phyloP scores from a whole-genome alignment of 2,888 invertebrate species.

The Merodon equestris region DNA sequence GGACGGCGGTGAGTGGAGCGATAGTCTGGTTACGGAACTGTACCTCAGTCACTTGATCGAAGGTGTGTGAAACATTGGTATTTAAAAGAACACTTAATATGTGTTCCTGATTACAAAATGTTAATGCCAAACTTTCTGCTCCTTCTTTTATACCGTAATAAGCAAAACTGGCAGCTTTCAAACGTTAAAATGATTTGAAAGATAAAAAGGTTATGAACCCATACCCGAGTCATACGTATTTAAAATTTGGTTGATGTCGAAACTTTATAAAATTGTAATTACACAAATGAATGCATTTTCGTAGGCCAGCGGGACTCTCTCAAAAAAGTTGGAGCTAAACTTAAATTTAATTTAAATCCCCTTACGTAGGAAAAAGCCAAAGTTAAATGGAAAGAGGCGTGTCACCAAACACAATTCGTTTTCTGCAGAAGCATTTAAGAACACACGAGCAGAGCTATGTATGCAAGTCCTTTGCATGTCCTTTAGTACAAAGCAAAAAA shows the following conservation, averaged over 20 bases:
- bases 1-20: too few relatives aligned
- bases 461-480: constrained; percentile 60
- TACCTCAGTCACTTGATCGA: too few relatives aligned
- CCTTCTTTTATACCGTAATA: too few relatives aligned
- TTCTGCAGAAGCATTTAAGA: constrained; percentile 10
- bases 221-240: too few relatives aligned
- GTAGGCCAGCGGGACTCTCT: background rate
- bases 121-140: too few relatives aligned
- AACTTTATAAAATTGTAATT: background rate
- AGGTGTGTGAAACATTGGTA: too few relatives aligned
- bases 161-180: too few relatives aligned
- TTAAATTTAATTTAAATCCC: constrained; percentile 46
- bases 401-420: constrained; percentile 48
- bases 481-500: constrained; percentile 29
- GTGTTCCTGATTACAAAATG: too few relatives aligned
- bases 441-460: constrained; percentile 27
- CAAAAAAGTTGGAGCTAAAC: constrained; percentile 8
- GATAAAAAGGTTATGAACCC: too few relatives aligned
- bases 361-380: constrained; percentile 22
- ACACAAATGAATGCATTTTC: constrained; percentile 34
- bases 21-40: too few relatives aligned
- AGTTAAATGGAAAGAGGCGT: constrained; percentile 21
- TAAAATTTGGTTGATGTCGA: background rate
- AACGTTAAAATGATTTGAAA: too few relatives aligned
- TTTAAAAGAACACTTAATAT: too few relatives aligned